A percentile compares a stretch with the other conserved stretches of the same genome.
Evolutionary conservation across 30 jellyfish, hydroid and myxozoan genomes (phyloP).

Genomic region (Rhopilema esculentum): DNA sequence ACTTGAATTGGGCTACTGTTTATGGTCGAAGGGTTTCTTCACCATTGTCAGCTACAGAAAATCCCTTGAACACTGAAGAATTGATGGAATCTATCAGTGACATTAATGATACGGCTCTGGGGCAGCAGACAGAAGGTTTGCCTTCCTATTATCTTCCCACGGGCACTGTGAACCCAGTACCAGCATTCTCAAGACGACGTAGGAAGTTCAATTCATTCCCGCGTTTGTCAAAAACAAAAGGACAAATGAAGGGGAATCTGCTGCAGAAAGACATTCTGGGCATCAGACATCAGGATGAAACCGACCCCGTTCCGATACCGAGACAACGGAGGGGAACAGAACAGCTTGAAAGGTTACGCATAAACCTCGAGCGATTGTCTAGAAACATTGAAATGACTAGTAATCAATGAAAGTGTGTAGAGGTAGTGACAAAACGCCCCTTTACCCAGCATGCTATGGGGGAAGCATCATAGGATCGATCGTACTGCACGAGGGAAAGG

Average conservation of each 20-base stretch:
- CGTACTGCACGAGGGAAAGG: no score
- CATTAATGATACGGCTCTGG: background rate
- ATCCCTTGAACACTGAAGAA: background rate
- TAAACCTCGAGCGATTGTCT: background rate
- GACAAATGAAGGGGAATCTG: background rate
- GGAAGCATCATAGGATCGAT: no score
- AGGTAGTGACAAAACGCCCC: no score
- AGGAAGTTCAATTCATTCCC: slow-evolving; percentile 1
- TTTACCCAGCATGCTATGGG: no score
- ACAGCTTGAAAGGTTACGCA: slow-evolving; percentile 1
- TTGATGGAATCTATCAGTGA: background rate
- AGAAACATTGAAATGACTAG: background rate
- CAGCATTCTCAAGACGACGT: background rate
- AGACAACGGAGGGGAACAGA: slow-evolving; percentile 1
- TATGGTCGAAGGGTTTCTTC: background rate
- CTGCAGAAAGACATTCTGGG: background rate
- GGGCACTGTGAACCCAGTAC: background rate
- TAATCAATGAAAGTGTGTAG: background rate
- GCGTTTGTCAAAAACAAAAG: background rate
- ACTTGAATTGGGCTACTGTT: background rate
- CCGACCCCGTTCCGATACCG: background rate
- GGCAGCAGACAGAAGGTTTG: background rate
- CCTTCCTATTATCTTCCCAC: no score
- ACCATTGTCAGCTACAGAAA: background rate
- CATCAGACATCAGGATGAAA: background rate